A percentile compares a stretch with the other conserved stretches of the same genome.
Evolutionary conservation across 2,797 vertebrate species (phyloP).

Genomic region (Tenualosa thibaudeaui): DNA sequence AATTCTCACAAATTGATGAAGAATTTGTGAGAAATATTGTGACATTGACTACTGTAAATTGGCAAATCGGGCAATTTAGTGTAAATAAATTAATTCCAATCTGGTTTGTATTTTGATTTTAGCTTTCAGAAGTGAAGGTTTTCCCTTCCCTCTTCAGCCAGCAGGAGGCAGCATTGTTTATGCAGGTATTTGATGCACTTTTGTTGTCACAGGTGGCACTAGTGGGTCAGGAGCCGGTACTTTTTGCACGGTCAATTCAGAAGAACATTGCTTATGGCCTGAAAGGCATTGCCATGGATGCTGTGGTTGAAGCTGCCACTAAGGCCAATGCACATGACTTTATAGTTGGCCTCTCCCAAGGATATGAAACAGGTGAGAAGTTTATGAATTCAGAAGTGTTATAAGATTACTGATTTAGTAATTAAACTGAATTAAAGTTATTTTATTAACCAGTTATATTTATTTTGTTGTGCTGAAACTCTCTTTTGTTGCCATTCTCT

Average conservation of each 20-base stretch:
- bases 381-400: neutral
- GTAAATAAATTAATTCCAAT: too few species aligned
- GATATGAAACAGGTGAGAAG: constrained; percentile 85
- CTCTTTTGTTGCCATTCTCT: too few species aligned
- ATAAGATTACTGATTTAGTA: neutral
- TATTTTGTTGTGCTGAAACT: too few species aligned
- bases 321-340: constrained; percentile 90
- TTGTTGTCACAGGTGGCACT: constrained; percentile 80
- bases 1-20: too few species aligned
- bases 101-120: too few species aligned
- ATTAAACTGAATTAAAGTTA: too few species aligned
- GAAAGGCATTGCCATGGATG: constrained; percentile 72
- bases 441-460: too few species aligned
- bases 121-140: neutral
- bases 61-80: too few species aligned
- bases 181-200: neutral
- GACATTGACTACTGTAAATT: neutral
- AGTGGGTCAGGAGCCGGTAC: constrained; percentile 92
- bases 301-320: constrained; percentile 80
- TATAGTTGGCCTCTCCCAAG: constrained; percentile 80
- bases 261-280: constrained; percentile 92
- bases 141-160: neutral
- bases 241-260: constrained; percentile 89
- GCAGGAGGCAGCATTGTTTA: neutral
- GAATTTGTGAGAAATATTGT: neutral